A percentile compares a stretch with the other conserved stretches of the same genome.
These are phyloP conservation scores for Saccostrea glomerata DNA, from an alignment of 1,140 invertebrate species.

Conservation along the genomic window DNA sequence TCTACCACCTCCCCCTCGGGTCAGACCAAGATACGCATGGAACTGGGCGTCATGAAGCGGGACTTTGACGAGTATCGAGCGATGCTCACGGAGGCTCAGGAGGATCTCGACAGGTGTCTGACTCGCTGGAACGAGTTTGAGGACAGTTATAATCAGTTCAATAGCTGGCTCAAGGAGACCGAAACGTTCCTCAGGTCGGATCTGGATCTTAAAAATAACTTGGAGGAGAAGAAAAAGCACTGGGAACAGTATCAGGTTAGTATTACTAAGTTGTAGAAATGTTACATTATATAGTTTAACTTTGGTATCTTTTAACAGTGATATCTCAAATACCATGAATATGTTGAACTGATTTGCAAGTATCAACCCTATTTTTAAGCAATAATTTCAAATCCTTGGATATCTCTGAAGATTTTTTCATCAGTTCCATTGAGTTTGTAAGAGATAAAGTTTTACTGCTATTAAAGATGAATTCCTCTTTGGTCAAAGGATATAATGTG, in stretches of 20 bases:
- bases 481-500: too few species aligned
- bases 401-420: too few species aligned
- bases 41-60: slow-evolving; percentile 71
- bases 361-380: too few species aligned
- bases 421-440: too few species aligned
- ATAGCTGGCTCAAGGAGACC: slow-evolving; percentile 94
- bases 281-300: neutral
- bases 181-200: slow-evolving; percentile 94
- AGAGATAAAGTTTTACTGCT: too few species aligned
- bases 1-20: slow-evolving; percentile 73
- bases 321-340: too few species aligned
- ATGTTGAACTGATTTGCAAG: too few species aligned
- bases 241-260: slow-evolving; percentile 79
- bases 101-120: slow-evolving; percentile 82
- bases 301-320: too few species aligned
- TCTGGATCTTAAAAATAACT: slow-evolving; percentile 91
- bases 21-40: slow-evolving; percentile 74
- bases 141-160: slow-evolving; percentile 86
- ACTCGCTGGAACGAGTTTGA: slow-evolving; percentile 76
- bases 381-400: too few species aligned
- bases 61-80: slow-evolving; percentile 74
- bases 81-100: slow-evolving; percentile 69
- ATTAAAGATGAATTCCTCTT: too few species aligned
- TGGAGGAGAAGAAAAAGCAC: slow-evolving; percentile 96
- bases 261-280: neutral